Base-by-base conservation (phyloP, 2,888 invertebrate species). In the Coelopa pilipes region DNA sequence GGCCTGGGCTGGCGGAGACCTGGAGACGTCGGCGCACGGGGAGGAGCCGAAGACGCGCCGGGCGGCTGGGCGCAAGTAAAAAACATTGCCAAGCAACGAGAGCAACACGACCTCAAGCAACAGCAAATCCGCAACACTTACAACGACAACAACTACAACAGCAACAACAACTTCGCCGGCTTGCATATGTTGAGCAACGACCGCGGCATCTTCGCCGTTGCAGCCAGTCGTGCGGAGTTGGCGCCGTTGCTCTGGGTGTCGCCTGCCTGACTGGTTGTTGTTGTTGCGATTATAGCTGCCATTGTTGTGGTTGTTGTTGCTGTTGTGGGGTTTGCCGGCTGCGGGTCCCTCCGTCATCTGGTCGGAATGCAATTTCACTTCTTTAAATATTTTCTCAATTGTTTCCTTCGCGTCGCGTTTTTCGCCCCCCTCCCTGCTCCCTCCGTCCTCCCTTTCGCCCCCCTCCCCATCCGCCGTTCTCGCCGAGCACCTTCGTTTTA, bases 361-460 rank as follows among this genome's bases (percentile, higher is more conserved):
- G 5, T 57, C 76, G 84, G 82, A 81, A 84, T 84, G 82, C 79
- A 82, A 80, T 84, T 84, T 84, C 84, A 82, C 84, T 82, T 81
- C 79, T 82, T 80, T 81, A 79, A 80, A 81, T 84, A 82, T 82
- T 82, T 83, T 79, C 77, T 79, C 80, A 80, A 80, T 82, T 79
- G 78, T 72, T 76, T 21, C 50, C 11, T 69, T 71, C 19, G 46
- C 17, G 9, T 74, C 66, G 19, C 47, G n/a, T 11, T 67, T 73
- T 70, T 7, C 67, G 55, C 72, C 60, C 49, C 9, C 19, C 11
- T 65, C 60, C 55, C 62, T 74, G 49, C 49, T 11, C 13, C 49
- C 13, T 10, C 49, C 13, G 10, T 49, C 13, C 49, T 79, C 77
- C 69, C 69, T 75, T 73, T 76, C 70, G 11, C 34, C 34, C 34